Evolutionary conservation across 2,888 invertebrate species (phyloP), one percentile per base, ranked within the genome.

Genomic region (Masnerella sp.): DNA sequence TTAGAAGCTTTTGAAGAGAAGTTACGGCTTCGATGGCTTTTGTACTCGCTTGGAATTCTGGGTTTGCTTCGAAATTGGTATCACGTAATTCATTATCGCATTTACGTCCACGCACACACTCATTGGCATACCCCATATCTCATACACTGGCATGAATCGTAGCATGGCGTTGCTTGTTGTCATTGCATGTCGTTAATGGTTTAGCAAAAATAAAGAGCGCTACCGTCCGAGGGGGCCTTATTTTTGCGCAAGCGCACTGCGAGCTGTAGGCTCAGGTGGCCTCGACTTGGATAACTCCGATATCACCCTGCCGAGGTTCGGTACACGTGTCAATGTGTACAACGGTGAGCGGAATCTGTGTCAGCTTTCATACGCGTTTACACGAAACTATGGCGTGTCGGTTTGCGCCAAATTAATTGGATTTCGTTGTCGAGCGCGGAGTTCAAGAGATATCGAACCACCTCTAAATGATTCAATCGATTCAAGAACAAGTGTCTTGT

Each of bases 191-290:
- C 62, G 34, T 56, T 30, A 52, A 64, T 59, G 58, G 58, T 73
- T 62, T 59, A 47, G 65, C 61, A 59, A 38, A 40, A 65, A 52
- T 42, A 59, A 32, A 54, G 47, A 25, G 14, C 8, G 20, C 12
- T 11, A 62, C 49, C 11, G 51, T 30, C 51, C 12, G 38, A 22
- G 47, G 36, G 32, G 28, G 1, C 4, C 38, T 52, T 68, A 45
- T 58, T 54, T 62, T 59, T 8, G 51, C 65, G 65, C 74, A 40
- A 43, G 49, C 47, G 65, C 72, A 81, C 83, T 85, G 84, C 83
- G 84, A 85, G 85, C 84, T 85, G 82, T 80, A 82, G 79, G 83
- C 83, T 84, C 81, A 54, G 64, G 73, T 80, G 59, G 34, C 54
- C 54, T 47, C 52, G 62, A 74, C 69, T 47, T 25, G 47, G 4